Evolutionary conservation across 2,113 vertebrate species (phyloP).

Genomic region (Psophia crepitans): DNA sequence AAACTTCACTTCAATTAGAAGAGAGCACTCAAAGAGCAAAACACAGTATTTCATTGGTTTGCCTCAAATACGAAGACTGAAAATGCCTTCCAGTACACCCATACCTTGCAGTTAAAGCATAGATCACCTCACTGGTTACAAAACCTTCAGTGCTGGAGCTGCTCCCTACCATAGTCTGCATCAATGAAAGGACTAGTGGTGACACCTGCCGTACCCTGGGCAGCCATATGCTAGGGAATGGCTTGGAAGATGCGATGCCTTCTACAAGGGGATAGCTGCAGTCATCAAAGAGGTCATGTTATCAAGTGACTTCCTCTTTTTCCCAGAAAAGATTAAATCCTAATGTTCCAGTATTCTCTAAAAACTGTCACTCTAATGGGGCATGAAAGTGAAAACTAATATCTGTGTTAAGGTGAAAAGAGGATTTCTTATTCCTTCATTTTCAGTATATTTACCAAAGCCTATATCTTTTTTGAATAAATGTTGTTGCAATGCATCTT

Average conservation of each 20-base stretch:
- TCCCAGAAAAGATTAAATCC: neutral
- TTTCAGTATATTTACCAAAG: neutral
- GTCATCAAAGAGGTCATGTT: neutral
- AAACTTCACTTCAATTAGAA: conserved; percentile 69
- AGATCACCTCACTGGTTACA: neutral
- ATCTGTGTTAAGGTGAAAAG: neutral
- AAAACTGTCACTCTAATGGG: neutral
- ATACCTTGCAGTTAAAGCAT: neutral
- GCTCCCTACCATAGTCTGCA: neutral
- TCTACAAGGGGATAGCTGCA: neutral
- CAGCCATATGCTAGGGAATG: neutral
- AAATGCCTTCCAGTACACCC: neutral
- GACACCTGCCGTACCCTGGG: neutral
- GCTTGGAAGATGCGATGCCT: neutral
- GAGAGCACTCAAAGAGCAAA: conserved; percentile 40
- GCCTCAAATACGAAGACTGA: neutral
- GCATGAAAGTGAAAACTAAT: neutral
- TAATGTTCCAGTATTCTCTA: neutral
- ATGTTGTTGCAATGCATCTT: neutral
- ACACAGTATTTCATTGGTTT: conserved; percentile 41
- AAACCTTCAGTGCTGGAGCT: neutral
- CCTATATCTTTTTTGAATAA: neutral
- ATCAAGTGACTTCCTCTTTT: neutral
- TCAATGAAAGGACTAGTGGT: neutral
- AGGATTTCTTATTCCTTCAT: neutral